Percentiles rank a stretch among this genome's conserved stretches.
Evolutionary conservation across 2,888 invertebrate species (phyloP).

Genomic region (Aphidius colemani): DNA sequence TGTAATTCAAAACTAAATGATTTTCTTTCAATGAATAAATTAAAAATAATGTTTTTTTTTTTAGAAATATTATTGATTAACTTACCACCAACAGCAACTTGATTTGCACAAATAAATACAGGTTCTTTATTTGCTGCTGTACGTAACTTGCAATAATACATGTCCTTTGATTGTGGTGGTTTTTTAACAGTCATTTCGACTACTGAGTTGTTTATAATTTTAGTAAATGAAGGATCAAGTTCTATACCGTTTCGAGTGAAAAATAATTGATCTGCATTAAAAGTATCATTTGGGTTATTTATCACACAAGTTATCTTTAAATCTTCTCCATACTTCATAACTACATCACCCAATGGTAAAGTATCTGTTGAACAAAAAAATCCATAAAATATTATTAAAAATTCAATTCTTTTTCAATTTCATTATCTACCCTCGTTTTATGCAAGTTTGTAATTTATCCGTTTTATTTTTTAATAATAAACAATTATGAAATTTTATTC

Average conservation of each 20-base stretch:
- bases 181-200: conserved; percentile 65
- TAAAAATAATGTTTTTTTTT: too few relatives aligned
- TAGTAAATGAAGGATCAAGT: conserved; percentile 60
- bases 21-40: too few relatives aligned
- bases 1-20: too few relatives aligned
- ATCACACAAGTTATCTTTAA: conserved; percentile 71
- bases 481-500: too few relatives aligned
- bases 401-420: too few relatives aligned
- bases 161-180: conserved; percentile 63
- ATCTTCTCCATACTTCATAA: conserved; percentile 66
- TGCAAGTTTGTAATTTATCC: too few relatives aligned
- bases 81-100: conserved; percentile 66
- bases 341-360: conserved; percentile 65
- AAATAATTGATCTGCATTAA: too few relatives aligned
- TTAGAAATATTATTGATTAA: conserved; percentile 34
- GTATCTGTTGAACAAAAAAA: conserved; percentile 43
- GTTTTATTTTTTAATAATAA: too few relatives aligned
- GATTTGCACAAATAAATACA: conserved; percentile 65
- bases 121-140: too few relatives aligned
- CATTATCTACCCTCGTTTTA: too few relatives aligned
- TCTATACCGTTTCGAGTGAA: conserved; percentile 59
- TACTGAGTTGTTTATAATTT: conserved; percentile 68
- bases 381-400: too few relatives aligned
- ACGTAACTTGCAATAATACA: conserved; percentile 65
- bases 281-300: too few relatives aligned